These are phyloP conservation scores for Mythimna loreyi DNA, from an alignment of 2,888 invertebrate genomes.

Conservation along the genomic window DNA sequence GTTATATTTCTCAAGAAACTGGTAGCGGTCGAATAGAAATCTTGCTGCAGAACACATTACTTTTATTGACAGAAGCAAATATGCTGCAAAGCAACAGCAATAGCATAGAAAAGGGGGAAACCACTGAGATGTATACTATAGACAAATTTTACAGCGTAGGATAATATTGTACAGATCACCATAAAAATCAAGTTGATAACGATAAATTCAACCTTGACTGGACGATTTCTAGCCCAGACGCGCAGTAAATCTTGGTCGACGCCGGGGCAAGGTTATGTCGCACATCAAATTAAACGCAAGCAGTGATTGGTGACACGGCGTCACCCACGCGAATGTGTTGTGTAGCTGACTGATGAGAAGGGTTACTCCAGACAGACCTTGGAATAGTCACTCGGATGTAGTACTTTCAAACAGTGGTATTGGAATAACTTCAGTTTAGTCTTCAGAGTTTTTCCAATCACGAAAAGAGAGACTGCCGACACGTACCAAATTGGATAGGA, in stretches of 20 bases:
- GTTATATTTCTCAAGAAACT: neutral
- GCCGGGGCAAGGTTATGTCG: slow-evolving; percentile 58
- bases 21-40: neutral
- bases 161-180: slow-evolving; percentile 15
- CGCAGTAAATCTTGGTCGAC: slow-evolving; percentile 57
- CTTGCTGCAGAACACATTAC: neutral
- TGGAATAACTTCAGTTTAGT: neutral
- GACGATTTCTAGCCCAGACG: slow-evolving; percentile 44
- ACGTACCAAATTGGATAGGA: neutral
- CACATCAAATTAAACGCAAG: slow-evolving; percentile 59
- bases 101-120: neutral
- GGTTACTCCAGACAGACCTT: slow-evolving; percentile 16
- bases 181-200: slow-evolving; percentile 9
- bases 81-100: no score
- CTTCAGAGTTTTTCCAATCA: neutral
- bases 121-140: neutral
- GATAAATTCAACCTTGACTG: slow-evolving; percentile 54
- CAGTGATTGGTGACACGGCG: slow-evolving; percentile 58
- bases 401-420: neutral
- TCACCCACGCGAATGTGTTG: slow-evolving; percentile 43
- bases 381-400: neutral
- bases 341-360: slow-evolving; percentile 24
- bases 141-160: neutral
- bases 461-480: neutral
- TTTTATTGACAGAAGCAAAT: neutral